Conservation (phyloP, 2,888 invertebrate genomes). For the Caenorhabditis becei region DNA sequence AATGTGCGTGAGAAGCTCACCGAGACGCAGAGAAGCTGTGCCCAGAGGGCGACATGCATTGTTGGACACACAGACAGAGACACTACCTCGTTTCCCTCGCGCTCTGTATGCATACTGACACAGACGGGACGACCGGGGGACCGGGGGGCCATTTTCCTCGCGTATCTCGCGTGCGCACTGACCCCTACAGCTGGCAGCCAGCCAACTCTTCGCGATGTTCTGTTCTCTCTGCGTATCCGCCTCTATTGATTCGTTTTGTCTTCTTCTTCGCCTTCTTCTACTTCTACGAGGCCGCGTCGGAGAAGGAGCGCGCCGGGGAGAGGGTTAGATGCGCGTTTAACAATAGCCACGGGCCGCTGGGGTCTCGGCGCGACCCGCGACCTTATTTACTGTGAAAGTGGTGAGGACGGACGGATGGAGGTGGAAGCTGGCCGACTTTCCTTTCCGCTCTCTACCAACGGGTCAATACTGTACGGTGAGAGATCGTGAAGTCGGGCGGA, state of each 20-base stretch:
- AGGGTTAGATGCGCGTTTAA: slow-evolving; percentile 47
- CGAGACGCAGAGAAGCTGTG: slow-evolving; percentile 28
- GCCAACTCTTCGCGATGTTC: slow-evolving; percentile 46
- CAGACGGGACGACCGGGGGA: slow-evolving; percentile 6
- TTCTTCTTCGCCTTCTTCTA: slow-evolving; percentile 1
- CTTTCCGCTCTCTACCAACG: slow-evolving; percentile 21
- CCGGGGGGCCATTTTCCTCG: slow-evolving; percentile 10
- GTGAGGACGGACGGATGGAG: slow-evolving; percentile 14
- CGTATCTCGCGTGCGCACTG: slow-evolving; percentile 47
- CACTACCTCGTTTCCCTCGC: slow-evolving; percentile 12
- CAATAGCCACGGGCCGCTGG: slow-evolving; percentile 14
- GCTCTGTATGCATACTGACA: slow-evolving; percentile 58
- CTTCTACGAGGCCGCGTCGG: slow-evolving; percentile 1
- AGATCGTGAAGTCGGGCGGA: background rate
- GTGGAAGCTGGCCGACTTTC: slow-evolving; percentile 45
- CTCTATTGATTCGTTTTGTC: slow-evolving; percentile 46
- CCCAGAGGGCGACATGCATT: slow-evolving; percentile 40
- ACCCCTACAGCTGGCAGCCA: slow-evolving; percentile 58
- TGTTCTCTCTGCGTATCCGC: slow-evolving; percentile 39
- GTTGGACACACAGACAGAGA: slow-evolving; percentile 51
- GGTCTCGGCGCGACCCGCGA: slow-evolving; percentile 40
- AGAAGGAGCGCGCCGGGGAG: slow-evolving; percentile 17
- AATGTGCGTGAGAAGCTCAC: background rate
- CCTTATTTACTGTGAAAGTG: slow-evolving; percentile 61
- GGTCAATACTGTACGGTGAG: slow-evolving; percentile 48